Percentiles rank a stretch among this genome's conserved stretches.
phyloP scores from a whole-genome alignment of 2,113 vertebrate species.

The Falco punctatus region DNA sequence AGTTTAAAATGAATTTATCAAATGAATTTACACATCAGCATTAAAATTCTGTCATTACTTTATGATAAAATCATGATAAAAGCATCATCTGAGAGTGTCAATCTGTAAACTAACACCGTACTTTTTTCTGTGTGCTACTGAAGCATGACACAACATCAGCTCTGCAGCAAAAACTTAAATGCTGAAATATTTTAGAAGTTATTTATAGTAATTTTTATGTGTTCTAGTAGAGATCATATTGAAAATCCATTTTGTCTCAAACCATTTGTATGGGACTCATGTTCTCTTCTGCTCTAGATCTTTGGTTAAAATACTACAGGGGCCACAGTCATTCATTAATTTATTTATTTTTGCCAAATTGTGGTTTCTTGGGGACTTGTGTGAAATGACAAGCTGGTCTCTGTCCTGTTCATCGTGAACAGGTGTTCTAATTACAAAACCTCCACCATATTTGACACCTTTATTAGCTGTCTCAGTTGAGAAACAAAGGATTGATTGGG shows the following conservation, averaged over 20 bases:
- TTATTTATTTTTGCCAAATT: not conserved
- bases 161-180: not conserved
- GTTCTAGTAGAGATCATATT: not conserved
- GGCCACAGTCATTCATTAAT: not conserved
- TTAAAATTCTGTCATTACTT: not conserved
- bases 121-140: not conserved
- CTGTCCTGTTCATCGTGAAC: constrained; percentile 10
- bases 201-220: not conserved
- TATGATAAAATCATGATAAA: not conserved
- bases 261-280: not conserved
- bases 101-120: not conserved
- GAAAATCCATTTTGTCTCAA: not conserved
- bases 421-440: constrained; percentile 54
- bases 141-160: not conserved
- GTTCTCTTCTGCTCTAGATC: not conserved
- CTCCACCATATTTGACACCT: constrained; percentile 39
- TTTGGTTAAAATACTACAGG: not conserved
- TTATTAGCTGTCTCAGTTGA: constrained; percentile 50
- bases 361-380: not conserved
- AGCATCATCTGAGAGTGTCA: not conserved
- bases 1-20: not conserved
- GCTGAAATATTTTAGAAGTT: not conserved
- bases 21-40: not conserved
- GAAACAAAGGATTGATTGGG: constrained; percentile 51
- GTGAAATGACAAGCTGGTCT: constrained; percentile 34